These are phyloP conservation scores for Ecliptopera silaceata DNA, from an alignment of 2,888 invertebrate species.

Conservation along the genomic window DNA sequence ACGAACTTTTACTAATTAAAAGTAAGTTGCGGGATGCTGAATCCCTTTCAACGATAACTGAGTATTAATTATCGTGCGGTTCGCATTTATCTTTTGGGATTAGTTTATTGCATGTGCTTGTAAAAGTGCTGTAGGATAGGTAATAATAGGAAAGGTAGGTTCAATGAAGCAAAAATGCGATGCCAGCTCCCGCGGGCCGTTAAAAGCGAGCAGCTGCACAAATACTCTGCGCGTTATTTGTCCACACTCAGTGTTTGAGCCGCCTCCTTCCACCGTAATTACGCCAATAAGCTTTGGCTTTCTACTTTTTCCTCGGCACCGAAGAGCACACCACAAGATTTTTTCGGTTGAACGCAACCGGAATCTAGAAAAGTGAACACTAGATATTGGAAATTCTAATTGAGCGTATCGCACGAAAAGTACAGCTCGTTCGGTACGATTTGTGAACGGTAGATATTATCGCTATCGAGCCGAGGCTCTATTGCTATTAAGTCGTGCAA, in stretches of 20 bases:
- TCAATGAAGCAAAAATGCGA: conserved; percentile 34
- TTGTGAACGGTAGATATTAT: conserved; percentile 55
- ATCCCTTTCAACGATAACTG: conserved; percentile 61
- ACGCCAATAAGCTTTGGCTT: conserved; percentile 67
- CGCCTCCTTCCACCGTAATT: conserved; percentile 63
- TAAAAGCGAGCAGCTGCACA: conserved; percentile 64
- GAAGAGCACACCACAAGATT: conserved; percentile 47
- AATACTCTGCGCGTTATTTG: conserved; percentile 72
- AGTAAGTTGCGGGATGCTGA: conserved; percentile 55
- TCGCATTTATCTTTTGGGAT: conserved; percentile 57
- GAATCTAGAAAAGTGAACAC: conserved; percentile 54
- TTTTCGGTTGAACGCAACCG: conserved; percentile 55
- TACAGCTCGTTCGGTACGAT: conserved; percentile 40
- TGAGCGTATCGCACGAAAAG: conserved; percentile 44
- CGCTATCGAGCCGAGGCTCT: conserved; percentile 34
- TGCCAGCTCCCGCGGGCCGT: conserved; percentile 42
- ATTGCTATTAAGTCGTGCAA: conserved; percentile 43
- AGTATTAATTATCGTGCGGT: conserved; percentile 64
- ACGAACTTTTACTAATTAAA: conserved; percentile 73
- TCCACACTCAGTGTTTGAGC: conserved; percentile 65
- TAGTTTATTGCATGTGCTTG: conserved; percentile 52
- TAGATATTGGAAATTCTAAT: conserved; percentile 58
- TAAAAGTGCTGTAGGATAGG: conserved; percentile 44
- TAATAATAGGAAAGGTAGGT: conserved; percentile 37
- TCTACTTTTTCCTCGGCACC: conserved; percentile 53